Percentiles rank a stretch among this genome's conserved stretches.
Evolutionary conservation across 2,888 invertebrate species (phyloP).

Genomic region (Perithous albicinctus): DNA sequence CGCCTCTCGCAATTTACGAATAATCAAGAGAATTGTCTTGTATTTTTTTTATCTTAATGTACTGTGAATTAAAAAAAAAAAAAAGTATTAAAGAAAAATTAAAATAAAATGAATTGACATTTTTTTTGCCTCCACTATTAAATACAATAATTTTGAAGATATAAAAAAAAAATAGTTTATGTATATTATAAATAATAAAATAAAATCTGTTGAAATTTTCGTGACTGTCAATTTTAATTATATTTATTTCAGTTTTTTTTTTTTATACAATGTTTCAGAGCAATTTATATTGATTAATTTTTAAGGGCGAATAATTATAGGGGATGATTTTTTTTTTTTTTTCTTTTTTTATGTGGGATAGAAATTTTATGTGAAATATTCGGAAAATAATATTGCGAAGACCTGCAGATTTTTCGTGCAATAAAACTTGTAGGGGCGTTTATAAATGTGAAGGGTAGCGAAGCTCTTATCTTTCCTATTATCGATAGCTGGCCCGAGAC

Average conservation of each 20-base stretch:
- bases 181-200: no score
- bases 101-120: no score
- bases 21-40: conserved; percentile 11
- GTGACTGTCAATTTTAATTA: no score
- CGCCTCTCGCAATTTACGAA: conserved; percentile 26
- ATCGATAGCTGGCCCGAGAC: conserved; percentile 83
- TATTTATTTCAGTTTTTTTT: no score
- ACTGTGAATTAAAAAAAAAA: conserved; percentile 8
- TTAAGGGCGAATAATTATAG: no score
- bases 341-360: background rate
- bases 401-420: background rate
- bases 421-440: background rate
- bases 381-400: background rate
- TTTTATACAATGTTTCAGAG: no score
- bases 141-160: no score
- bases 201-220: no score
- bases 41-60: background rate
- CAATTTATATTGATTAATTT: no score
- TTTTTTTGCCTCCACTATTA: no score
- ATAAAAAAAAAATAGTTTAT: no score
- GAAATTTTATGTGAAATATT: background rate
- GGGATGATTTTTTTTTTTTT: background rate
- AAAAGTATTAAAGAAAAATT: no score
- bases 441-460: conserved; percentile 54
- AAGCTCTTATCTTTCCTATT: conserved; percentile 83